Percentiles rank a stretch among this genome's conserved stretches.
These are phyloP conservation scores for Lepisosteus oculatus DNA, from an alignment of 2,113 vertebrate species.

Conservation along the genomic window DNA sequence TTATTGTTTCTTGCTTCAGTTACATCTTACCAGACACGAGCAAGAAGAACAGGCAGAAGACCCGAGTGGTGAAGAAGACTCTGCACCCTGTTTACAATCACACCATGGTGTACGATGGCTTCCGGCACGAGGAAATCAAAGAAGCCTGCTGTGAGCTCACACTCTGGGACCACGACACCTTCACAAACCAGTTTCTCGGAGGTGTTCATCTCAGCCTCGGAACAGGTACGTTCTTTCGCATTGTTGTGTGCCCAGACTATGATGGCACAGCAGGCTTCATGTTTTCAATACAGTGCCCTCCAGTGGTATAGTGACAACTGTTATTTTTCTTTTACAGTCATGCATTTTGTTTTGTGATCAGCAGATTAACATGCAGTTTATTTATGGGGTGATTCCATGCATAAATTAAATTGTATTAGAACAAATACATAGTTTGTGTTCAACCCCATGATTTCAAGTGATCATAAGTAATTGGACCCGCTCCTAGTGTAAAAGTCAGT, in stretches of 20 bases:
- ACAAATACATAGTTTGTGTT: no score
- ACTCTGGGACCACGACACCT: slow-evolving; percentile 38
- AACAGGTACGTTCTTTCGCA: slow-evolving; percentile 2
- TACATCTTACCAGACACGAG: slow-evolving; percentile 30
- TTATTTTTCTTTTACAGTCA: no score
- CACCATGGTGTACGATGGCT: slow-evolving; percentile 54
- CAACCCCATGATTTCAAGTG: no score
- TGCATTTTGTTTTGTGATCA: no score
- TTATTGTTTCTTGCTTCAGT: slow-evolving; percentile 3
- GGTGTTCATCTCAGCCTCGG: slow-evolving; percentile 16
- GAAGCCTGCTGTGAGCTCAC: slow-evolving; percentile 42
- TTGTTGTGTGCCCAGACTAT: background rate
- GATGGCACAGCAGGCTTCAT: no score
- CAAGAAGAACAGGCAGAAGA: slow-evolving; percentile 28
- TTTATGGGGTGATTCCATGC: no score
- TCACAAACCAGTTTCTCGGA: slow-evolving; percentile 40
- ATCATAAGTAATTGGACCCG: no score
- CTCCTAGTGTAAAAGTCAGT: no score
- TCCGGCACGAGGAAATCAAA: slow-evolving; percentile 31
- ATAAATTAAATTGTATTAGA: no score
- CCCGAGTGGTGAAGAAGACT: slow-evolving; percentile 24
- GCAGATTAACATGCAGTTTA: no score
- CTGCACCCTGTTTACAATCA: slow-evolving; percentile 47
- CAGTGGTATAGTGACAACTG: no score
- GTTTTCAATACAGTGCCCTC: no score